A percentile compares a stretch with the other conserved stretches of the same genome.
phyloP scores from a whole-genome alignment of 1,140 invertebrate species.

The Andrena cerasifolii region DNA sequence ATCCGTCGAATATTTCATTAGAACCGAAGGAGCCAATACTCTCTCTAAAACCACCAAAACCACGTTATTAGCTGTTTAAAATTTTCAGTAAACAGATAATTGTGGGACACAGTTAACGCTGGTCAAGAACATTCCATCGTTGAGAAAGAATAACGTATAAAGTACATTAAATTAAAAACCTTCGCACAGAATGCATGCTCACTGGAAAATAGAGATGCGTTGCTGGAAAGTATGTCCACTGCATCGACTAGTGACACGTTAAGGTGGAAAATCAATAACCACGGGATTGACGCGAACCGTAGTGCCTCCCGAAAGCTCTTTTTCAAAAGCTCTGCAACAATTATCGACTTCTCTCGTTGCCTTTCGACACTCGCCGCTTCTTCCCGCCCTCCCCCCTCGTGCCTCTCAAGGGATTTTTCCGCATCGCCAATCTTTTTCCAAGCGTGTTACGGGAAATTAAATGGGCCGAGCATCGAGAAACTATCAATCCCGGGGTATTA shows the following conservation, averaged over 20 bases:
- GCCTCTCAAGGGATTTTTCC: constrained; percentile 7
- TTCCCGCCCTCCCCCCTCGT: too few relatives aligned
- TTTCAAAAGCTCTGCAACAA: background rate
- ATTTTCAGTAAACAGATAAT: too few relatives aligned
- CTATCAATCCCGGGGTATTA: constrained; percentile 5
- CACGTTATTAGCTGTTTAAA: too few relatives aligned
- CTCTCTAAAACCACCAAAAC: too few relatives aligned
- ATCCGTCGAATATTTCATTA: background rate
- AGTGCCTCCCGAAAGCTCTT: background rate
- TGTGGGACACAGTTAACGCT: too few relatives aligned
- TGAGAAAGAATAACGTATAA: too few relatives aligned
- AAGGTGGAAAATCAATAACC: constrained; percentile 5
- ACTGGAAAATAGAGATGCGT: background rate
- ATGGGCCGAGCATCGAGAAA: background rate
- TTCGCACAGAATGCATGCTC: too few relatives aligned
- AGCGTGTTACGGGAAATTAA: background rate
- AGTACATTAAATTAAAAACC: too few relatives aligned
- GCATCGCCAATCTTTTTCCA: background rate
- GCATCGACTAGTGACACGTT: background rate
- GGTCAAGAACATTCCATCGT: too few relatives aligned
- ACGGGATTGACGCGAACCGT: background rate
- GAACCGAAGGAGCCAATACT: too few relatives aligned
- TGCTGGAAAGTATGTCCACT: background rate
- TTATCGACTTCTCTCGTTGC: constrained; percentile 1
- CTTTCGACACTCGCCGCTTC: background rate